phyloP scores from a whole-genome alignment of 2,888 invertebrate genomes.

The Lasioglossum marginatum region DNA sequence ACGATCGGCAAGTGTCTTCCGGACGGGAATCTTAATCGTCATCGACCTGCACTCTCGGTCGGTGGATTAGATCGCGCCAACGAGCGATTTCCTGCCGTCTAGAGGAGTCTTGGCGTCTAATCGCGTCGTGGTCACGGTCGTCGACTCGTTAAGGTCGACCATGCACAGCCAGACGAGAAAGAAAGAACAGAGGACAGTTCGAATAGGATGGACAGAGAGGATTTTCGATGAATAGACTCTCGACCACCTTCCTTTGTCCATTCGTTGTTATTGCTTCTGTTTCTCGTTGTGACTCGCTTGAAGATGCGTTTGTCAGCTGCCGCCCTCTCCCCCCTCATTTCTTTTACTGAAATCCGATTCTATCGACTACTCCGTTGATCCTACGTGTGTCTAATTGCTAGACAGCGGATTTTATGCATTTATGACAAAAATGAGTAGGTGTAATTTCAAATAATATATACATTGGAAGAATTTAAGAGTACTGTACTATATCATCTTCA shows the following conservation, averaged over 20 bases:
- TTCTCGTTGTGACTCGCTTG: slow-evolving; percentile 19
- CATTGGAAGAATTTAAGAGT: too few species aligned
- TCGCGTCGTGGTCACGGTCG: slow-evolving; percentile 59
- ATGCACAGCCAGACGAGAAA: slow-evolving; percentile 27
- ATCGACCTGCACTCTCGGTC: slow-evolving; percentile 41
- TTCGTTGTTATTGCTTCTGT: slow-evolving; percentile 38
- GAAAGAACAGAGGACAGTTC: slow-evolving; percentile 33
- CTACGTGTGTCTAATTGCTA: neutral
- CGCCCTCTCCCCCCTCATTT: neutral
- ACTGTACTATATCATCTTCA: too few species aligned
- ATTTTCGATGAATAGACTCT: slow-evolving; percentile 43
- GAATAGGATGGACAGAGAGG: slow-evolving; percentile 35
- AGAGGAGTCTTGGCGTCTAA: slow-evolving; percentile 54
- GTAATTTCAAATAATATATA: too few species aligned
- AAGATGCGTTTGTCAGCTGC: neutral
- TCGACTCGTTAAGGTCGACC: slow-evolving; percentile 45
- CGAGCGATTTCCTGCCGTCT: slow-evolving; percentile 61
- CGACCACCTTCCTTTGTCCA: slow-evolving; percentile 28
- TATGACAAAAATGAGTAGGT: too few species aligned
- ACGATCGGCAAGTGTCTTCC: slow-evolving; percentile 13
- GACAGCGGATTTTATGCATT: too few species aligned
- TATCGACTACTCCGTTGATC: neutral
- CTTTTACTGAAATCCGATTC: neutral
- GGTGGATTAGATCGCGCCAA: slow-evolving; percentile 60
- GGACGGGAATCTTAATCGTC: slow-evolving; percentile 43